Evolutionary conservation across 2,888 invertebrate species (phyloP).

Genomic region (Spicauda simplicius): DNA sequence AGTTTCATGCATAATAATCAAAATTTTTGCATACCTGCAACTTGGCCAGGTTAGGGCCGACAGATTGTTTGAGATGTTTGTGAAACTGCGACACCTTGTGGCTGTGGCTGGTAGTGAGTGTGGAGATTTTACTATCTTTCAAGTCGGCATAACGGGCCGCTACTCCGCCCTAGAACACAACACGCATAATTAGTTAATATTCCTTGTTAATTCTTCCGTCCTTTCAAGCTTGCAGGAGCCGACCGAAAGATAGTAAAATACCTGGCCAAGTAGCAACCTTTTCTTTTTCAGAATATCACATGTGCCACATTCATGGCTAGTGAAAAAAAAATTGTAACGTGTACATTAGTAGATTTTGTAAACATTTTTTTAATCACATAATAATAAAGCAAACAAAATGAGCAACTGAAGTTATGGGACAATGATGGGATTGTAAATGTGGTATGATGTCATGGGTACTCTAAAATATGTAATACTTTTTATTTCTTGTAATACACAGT

Average conservation of each 20-base stretch:
- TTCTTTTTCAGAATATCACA: constrained; percentile 48
- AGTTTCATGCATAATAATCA: constrained; percentile 59
- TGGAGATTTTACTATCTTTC: constrained; percentile 96
- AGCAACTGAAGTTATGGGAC: constrained; percentile 29
- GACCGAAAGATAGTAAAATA: constrained; percentile 86
- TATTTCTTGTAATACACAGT: neutral
- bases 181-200: constrained; percentile 48
- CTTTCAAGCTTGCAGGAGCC: constrained; percentile 53
- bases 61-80: constrained; percentile 95
- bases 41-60: constrained; percentile 93
- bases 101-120: constrained; percentile 93
- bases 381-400: constrained; percentile 7
- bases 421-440: neutral
- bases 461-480: neutral
- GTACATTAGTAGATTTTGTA: neutral
- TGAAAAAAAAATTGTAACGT: constrained; percentile 23
- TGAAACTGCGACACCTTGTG: constrained; percentile 98
- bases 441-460: neutral
- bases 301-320: constrained; percentile 47
- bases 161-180: constrained; percentile 86
- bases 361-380: constrained; percentile 9
- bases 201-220: constrained; percentile 50
- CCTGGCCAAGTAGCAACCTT: constrained; percentile 74
- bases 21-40: constrained; percentile 89
- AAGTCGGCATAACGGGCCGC: constrained; percentile 92